Conservation (phyloP, 2,113 vertebrate species). For the Actenoides hombroni region DNA sequence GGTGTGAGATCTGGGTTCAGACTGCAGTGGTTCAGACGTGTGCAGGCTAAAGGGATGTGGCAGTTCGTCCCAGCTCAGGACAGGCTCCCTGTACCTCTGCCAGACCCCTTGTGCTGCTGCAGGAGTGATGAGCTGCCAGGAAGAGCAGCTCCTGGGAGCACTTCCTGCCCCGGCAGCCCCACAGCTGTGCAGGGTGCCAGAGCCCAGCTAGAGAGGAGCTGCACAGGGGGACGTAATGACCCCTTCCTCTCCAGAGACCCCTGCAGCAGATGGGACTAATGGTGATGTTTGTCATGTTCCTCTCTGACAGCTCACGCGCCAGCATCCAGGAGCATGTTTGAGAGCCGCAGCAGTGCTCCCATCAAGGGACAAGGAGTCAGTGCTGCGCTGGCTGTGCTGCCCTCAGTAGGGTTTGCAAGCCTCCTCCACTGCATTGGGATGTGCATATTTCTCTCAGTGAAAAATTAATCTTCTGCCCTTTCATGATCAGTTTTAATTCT, state of each 20-base stretch:
- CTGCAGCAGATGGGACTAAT: too few species aligned
- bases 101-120: not conserved
- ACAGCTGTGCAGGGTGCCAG: too few species aligned
- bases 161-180: not conserved
- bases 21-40: rapidly evolving
- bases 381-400: not conserved
- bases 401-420: not conserved
- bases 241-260: not conserved
- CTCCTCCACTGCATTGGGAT: rapidly evolving
- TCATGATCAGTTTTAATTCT: not conserved
- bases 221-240: rapidly evolving
- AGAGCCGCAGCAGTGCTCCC: not conserved
- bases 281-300: not conserved
- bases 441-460: not conserved
- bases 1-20: not conserved
- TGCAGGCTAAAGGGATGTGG: not conserved
- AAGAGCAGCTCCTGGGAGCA: not conserved
- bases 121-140: not conserved
- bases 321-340: not conserved
- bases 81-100: not conserved
- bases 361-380: not conserved
- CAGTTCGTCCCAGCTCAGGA: not conserved
- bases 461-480: not conserved
- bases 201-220: not conserved
- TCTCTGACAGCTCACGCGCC: not conserved